Evolutionary conservation across 1,140 invertebrate genomes (phyloP).

Genomic region (Papilio polyxenes): DNA sequence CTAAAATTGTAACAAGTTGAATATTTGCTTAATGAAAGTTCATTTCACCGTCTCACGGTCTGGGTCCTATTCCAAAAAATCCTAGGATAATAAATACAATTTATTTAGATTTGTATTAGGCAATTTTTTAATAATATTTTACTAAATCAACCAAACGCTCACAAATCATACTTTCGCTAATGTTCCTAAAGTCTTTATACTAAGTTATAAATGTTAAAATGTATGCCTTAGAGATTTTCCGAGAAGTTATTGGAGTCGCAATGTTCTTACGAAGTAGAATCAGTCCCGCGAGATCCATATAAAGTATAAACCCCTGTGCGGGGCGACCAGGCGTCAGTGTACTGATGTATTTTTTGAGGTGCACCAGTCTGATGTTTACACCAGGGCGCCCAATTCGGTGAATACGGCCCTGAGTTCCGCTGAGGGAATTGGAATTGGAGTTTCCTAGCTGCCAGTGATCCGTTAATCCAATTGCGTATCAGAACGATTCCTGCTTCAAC

Average conservation of each 20-base stretch:
- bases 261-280: slow-evolving; percentile 1
- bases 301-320: background rate
- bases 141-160: background rate
- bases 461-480: slow-evolving; percentile 21
- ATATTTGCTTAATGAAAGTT: no score
- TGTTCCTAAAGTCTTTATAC: background rate
- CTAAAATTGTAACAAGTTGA: no score
- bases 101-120: no score
- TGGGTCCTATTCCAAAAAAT: no score
- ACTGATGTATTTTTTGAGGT: background rate
- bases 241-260: slow-evolving; percentile 4
- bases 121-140: no score
- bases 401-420: background rate
- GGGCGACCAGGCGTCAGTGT: background rate
- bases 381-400: background rate
- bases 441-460: slow-evolving; percentile 4
- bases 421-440: slow-evolving; percentile 12
- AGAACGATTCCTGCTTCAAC: background rate
- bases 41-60: no score
- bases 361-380: background rate
- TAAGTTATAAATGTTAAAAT: background rate
- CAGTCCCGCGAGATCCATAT: background rate
- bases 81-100: no score
- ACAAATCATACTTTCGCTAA: background rate
- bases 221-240: background rate